Evolutionary conservation across 2,113 vertebrate species (phyloP).

Genomic region (Damaliscus lunatus): DNA sequence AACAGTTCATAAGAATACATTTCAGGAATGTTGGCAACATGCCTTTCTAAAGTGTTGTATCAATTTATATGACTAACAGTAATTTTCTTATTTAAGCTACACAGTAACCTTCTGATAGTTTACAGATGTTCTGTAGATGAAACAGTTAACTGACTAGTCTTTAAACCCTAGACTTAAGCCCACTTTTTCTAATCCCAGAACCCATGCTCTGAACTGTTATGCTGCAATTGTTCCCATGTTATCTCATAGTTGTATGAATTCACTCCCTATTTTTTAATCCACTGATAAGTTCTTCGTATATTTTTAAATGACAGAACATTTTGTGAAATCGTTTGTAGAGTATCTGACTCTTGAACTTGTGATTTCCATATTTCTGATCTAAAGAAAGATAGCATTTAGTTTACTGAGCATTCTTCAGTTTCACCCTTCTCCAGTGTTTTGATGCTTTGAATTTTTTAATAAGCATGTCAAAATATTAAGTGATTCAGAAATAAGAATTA

Average conservation of each 20-base stretch:
- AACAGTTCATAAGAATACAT: not conserved
- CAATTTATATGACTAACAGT: not conserved
- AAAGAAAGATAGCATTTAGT: not conserved
- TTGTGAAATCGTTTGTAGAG: not conserved
- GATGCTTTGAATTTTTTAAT: not conserved
- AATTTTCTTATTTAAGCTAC: not conserved
- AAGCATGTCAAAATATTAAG: not conserved
- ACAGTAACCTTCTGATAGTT: not conserved
- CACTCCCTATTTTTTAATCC: not conserved
- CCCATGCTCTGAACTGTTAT: not conserved
- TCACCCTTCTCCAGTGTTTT: not conserved
- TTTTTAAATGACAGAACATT: not conserved
- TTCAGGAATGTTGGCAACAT: conserved; percentile 30
- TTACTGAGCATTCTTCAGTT: not conserved
- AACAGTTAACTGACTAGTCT: not conserved
- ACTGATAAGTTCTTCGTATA: not conserved
- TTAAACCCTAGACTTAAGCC: not conserved
- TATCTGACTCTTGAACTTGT: not conserved
- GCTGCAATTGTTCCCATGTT: not conserved
- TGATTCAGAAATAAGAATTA: not conserved
- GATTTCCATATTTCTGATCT: not conserved
- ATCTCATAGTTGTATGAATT: not conserved
- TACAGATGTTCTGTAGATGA: not conserved
- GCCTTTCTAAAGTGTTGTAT: conserved; percentile 9
- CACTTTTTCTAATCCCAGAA: not conserved